A percentile compares a stretch with the other conserved stretches of the same genome.
phyloP scores from a whole-genome alignment of 2,113 vertebrate genomes.

The Zapus hudsonius region DNA sequence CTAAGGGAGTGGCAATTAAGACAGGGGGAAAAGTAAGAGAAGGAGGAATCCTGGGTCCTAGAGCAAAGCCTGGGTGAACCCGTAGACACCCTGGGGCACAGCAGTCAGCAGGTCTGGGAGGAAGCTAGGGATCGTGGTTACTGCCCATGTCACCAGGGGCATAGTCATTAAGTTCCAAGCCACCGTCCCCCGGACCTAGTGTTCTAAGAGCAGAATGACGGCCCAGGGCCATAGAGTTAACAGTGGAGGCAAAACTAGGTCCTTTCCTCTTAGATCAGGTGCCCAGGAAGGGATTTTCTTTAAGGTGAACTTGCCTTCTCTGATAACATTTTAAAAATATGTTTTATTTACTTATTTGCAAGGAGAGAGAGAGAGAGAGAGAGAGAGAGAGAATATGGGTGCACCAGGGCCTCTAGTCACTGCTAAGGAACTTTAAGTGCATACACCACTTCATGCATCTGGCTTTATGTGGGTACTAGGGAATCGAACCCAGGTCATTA shows the following conservation, averaged over 20 bases:
- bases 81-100: background rate
- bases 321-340: background rate
- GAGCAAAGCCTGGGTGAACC: background rate
- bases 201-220: background rate
- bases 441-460: too few species aligned
- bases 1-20: background rate
- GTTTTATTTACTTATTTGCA: too few species aligned
- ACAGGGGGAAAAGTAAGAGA: background rate
- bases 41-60: background rate
- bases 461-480: too few species aligned
- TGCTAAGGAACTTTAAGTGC: too few species aligned
- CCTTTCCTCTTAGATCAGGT: too few species aligned
- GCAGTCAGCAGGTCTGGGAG: background rate
- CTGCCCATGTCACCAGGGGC: rapidly evolving
- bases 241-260: background rate
- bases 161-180: background rate
- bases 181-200: rapidly evolving
- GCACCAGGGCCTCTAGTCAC: too few species aligned
- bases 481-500: too few species aligned
- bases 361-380: too few species aligned
- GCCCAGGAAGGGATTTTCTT: background rate
- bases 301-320: background rate
- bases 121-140: background rate
- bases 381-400: too few species aligned
- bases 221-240: background rate